Percentiles rank a stretch among this genome's conserved stretches.
phyloP scores from a whole-genome alignment of 2,888 invertebrate species.

The Ophion ventricosus region DNA sequence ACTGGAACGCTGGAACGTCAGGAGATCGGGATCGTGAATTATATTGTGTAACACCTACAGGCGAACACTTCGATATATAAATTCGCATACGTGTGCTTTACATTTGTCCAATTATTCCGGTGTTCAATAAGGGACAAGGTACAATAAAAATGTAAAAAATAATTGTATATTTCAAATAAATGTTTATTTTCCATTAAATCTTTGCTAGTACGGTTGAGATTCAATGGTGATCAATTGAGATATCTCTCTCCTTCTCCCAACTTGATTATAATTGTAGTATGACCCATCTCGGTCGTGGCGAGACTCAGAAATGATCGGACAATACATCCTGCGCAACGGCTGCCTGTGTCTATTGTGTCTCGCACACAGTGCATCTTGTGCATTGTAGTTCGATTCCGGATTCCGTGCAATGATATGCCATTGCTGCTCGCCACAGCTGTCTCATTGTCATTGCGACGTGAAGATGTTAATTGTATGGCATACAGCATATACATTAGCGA shows the following conservation, averaged over 20 bases:
- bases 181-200: neutral
- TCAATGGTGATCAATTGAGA: slow-evolving; percentile 33
- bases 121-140: neutral
- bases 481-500: neutral
- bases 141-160: neutral
- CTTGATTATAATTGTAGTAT: slow-evolving; percentile 34
- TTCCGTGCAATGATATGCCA: slow-evolving; percentile 41
- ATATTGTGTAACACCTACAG: slow-evolving; percentile 40
- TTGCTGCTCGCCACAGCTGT: slow-evolving; percentile 42
- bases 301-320: slow-evolving; percentile 63
- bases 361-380: slow-evolving; percentile 36
- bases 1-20: slow-evolving; percentile 23
- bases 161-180: neutral
- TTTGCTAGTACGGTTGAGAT: slow-evolving; percentile 14
- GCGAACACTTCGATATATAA: neutral
- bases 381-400: slow-evolving; percentile 54
- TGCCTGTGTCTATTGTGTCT: slow-evolving; percentile 34
- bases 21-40: slow-evolving; percentile 47
- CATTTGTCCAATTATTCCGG: neutral
- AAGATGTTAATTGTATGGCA: slow-evolving; percentile 28
- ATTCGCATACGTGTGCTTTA: neutral
- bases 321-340: slow-evolving; percentile 51
- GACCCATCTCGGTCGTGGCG: slow-evolving; percentile 44
- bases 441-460: slow-evolving; percentile 47
- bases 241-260: too few relatives aligned